Evolutionary conservation across 2,113 vertebrate genomes (phyloP), one percentile per base, ranked within the genome.

Genomic region (Xyliphius kryptos): DNA sequence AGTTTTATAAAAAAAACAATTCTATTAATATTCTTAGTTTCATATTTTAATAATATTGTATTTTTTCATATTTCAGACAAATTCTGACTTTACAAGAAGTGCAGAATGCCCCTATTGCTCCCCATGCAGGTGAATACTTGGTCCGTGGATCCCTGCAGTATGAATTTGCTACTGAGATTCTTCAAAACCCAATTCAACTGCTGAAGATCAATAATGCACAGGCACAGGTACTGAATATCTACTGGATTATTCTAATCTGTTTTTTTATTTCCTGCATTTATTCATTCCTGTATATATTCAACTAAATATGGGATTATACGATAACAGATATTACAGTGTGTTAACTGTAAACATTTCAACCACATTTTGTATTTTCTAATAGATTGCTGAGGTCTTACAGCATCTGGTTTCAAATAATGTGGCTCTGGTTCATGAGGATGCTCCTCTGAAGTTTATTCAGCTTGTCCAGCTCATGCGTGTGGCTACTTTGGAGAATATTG

Each of bases 121-220:
- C 71, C 1, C 59, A 68, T 0, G 41, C 81, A 2, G 14, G 62
- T 61, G 59, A 71, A 16, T 74, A 83, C 65, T 10, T 77, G 61
- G 77, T 56, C 19, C 83, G 75, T 0, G 87, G 85, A 50, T 76
- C 76, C 15, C 68, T 92, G 21, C 76, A 26, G 26, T 94, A 89
- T 57, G 75, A 80, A 1, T 86, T 91, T 74, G 73, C 80, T 20
- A 53, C 73, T 40, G 81, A 77, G 2, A 21, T 87, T 63, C 73
- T 81, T 9, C 88, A 87, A 72, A 86, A 79, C 44, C 79, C 89
- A 0, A 59, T 90, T 72, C 81, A 89, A 63, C 74, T 91, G 2
- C 61, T 89, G 38, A 89, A 79, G 69, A 80, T 51, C 0, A 84
- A 64, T 56, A 82, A 85, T 48, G 65, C 63, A 0, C 78, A 86